Evolutionary conservation across 1,140 invertebrate genomes (phyloP).

Genomic region (Drosophila ogumai): DNA sequence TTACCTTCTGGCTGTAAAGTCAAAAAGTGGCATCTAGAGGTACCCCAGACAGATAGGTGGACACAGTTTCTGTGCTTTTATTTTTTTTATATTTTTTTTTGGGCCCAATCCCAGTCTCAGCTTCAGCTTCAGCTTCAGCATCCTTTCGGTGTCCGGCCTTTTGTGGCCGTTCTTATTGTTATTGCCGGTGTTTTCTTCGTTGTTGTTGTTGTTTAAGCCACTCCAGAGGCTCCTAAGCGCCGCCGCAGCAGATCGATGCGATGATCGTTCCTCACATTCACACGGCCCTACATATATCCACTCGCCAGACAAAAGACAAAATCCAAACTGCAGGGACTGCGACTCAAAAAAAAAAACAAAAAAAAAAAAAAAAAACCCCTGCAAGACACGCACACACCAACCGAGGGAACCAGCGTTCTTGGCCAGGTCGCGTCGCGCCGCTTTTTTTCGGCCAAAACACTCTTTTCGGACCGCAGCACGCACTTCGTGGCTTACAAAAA

Average conservation of each 20-base stretch:
- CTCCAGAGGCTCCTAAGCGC: constrained; percentile 40
- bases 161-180: constrained; percentile 67
- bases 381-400: constrained; percentile 34
- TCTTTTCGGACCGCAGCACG: constrained; percentile 23
- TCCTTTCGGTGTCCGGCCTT: constrained; percentile 28
- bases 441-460: constrained; percentile 8
- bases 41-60: constrained; percentile 75
- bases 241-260: constrained; percentile 45
- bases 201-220: constrained; percentile 19
- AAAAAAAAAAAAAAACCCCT: constrained; percentile 1
- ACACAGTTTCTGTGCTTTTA: constrained; percentile 42
- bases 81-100: neutral
- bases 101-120: neutral
- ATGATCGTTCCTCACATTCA: constrained; percentile 36
- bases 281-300: constrained; percentile 5
- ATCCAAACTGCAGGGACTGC: constrained; percentile 13
- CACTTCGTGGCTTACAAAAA: constrained; percentile 31
- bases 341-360: neutral
- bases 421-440: constrained; percentile 12
- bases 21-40: constrained; percentile 71
- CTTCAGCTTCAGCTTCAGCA: neutral
- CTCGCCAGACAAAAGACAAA: constrained; percentile 36
- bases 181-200: constrained; percentile 46
- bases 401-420: neutral
- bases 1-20: constrained; percentile 79